Base-by-base conservation (phyloP, 2,888 invertebrate species). In the Coleophora deauratella region DNA sequence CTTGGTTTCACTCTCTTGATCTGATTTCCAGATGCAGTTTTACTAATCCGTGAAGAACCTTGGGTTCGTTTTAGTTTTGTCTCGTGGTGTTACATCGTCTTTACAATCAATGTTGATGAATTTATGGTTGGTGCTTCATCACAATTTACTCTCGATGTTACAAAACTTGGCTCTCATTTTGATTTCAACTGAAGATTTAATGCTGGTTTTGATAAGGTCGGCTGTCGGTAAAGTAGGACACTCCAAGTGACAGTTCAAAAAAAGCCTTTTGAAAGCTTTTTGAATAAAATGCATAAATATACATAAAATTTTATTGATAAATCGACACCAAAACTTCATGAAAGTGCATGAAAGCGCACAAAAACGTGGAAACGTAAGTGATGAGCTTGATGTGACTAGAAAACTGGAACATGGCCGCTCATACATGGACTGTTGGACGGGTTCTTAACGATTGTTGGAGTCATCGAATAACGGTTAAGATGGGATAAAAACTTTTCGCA, bases 251-350 rank as follows among this genome's bases (percentile, higher is more conserved):
- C 60, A 61, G 53, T 61, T 57, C 52, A 51, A 56, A 59, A 52
- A 55, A 59, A 47, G 49, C 50, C 50, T 65, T 59, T 52, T 47
- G 51, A 52, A 48, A 48, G 51, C 51, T 60, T 71, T 64, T 69
- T 66, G 66, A 72, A 74, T 73, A 76, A 73, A 73, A 70, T 66
- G 66, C 72, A 74, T 73, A 76, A 73, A 73, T 72, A 55, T 61
- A 74, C 66, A 66, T 73, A 50, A 70, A 77, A 70, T 73, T 78
- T 80, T 79, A 81, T 79, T 76, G 72, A 75, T 74, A 67, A 72
- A 73, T 72, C 79, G 81, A 78, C 82, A 84, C 76, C 76, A 66
- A 79, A 75, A 71, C 62, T 68, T 75, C 72, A 68, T 58, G 52
- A 52, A 51, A 52, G 52, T 52, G 66, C 62, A 64, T 66, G 66